Percentiles rank a stretch among this genome's conserved stretches.
phyloP scores from a whole-genome alignment of 2,797 vertebrate species.

The Neomorphus geoffroyi region DNA sequence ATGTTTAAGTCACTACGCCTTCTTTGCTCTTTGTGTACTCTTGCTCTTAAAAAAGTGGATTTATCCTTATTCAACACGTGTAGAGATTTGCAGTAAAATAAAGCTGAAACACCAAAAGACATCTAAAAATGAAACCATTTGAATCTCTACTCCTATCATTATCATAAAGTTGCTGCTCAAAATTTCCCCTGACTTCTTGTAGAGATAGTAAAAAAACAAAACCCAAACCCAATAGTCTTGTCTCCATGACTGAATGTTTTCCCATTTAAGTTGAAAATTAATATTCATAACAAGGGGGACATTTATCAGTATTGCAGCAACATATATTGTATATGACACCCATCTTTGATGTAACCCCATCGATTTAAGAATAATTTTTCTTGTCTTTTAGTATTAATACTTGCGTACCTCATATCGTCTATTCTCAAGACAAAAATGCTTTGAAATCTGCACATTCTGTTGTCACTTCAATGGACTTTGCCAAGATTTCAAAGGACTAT shows the following conservation, averaged over 20 bases:
- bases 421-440: background rate
- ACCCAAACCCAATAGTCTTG: background rate
- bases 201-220: constrained; percentile 14
- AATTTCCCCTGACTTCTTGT: background rate
- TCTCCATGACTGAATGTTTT: background rate
- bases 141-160: background rate
- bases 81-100: background rate
- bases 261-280: background rate
- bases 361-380: background rate
- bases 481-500: background rate
- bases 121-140: background rate
- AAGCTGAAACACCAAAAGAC: background rate
- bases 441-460: constrained; percentile 10
- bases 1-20: background rate
- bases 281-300: background rate
- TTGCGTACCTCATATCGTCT: background rate
- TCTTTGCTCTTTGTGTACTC: background rate
- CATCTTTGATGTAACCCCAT: background rate
- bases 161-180: background rate
- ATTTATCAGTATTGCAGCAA: background rate
- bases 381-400: background rate
- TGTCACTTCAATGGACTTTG: background rate
- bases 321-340: background rate
- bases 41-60: background rate
- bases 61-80: background rate